A percentile compares a stretch with the other conserved stretches of the same genome.
Evolutionary conservation across 2,888 invertebrate genomes (phyloP).

Genomic region (Corythucha ciliata): DNA sequence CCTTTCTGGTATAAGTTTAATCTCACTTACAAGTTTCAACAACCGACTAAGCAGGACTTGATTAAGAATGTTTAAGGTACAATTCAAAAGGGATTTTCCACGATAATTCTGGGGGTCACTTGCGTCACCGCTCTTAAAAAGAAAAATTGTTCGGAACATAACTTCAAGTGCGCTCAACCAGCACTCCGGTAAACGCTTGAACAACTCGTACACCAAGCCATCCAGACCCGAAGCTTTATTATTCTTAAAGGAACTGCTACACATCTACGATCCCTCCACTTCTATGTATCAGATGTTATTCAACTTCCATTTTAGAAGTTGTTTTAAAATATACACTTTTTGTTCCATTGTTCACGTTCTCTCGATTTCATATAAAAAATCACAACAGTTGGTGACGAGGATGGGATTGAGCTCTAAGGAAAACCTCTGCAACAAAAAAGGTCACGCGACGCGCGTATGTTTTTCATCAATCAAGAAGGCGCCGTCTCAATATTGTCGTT

Average conservation of each 20-base stretch:
- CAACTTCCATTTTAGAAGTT: too few species aligned
- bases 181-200: neutral
- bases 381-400: too few species aligned
- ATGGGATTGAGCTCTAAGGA: too few species aligned
- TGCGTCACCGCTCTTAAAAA: neutral
- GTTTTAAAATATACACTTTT: too few species aligned
- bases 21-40: neutral
- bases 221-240: constrained; percentile 6
- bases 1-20: constrained; percentile 2
- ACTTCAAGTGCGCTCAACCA: neutral
- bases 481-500: too few species aligned
- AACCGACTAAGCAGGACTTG: constrained; percentile 2
- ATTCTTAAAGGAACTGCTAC: constrained; percentile 1
- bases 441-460: too few species aligned
- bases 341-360: too few species aligned
- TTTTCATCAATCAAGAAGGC: too few species aligned
- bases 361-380: too few species aligned
- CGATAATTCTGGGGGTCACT: constrained; percentile 5
- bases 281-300: too few species aligned
- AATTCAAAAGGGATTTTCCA: constrained; percentile 5
- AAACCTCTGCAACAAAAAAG: too few species aligned
- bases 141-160: neutral
- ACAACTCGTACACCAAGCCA: constrained; percentile 3
- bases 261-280: too few species aligned
- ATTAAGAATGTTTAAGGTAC: constrained; percentile 8